phyloP scores from a whole-genome alignment of 2,113 vertebrate species.

The Anser brachyrhynchus region DNA sequence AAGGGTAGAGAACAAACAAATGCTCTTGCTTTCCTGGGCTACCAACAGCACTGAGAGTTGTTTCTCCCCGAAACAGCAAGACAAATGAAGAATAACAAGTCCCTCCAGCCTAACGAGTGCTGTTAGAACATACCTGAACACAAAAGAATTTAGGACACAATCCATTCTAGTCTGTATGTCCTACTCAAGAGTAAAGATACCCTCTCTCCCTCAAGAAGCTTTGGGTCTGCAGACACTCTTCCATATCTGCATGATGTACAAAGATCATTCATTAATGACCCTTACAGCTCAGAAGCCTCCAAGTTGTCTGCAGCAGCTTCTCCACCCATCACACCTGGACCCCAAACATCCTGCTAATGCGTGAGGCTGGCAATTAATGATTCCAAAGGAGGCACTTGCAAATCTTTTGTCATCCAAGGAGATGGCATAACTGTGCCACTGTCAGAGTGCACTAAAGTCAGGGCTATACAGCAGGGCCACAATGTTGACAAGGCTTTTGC shows the following conservation, averaged over 20 bases:
- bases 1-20: not conserved
- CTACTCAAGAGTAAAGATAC: not conserved
- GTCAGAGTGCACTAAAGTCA: not conserved
- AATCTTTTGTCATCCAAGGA: not conserved
- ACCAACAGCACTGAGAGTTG: not conserved
- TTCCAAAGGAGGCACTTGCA: not conserved
- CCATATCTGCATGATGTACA: fast-evolving
- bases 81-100: not conserved
- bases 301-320: not conserved
- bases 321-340: not conserved
- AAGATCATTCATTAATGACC: fast-evolving
- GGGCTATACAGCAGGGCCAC: not conserved
- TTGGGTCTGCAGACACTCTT: not conserved
- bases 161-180: not conserved
- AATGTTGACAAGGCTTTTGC: not conserved
- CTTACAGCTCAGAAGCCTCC: not conserved
- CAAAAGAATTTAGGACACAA: not conserved
- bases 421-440: not conserved
- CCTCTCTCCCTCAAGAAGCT: not conserved
- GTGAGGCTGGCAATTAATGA: not conserved
- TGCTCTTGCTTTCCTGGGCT: not conserved
- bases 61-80: not conserved
- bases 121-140: not conserved
- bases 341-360: not conserved
- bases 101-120: not conserved